Evolutionary conservation across 2,797 vertebrate genomes (phyloP).

Genomic region (Eulemur coronatus): DNA sequence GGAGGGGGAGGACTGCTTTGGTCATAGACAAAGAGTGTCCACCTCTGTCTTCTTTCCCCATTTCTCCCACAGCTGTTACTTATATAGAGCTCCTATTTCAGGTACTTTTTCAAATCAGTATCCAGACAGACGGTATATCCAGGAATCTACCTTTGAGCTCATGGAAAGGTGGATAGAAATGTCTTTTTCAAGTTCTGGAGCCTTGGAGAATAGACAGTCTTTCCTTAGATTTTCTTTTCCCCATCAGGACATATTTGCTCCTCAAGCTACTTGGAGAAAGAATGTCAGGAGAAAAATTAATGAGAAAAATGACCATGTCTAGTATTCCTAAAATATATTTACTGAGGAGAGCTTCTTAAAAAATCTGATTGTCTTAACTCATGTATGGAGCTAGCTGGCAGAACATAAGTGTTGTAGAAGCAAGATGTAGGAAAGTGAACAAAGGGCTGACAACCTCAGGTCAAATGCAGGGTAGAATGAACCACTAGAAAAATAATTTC

Average conservation of each 20-base stretch:
- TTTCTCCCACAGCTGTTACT: not conserved
- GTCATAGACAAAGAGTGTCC: not conserved
- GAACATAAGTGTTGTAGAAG: not conserved
- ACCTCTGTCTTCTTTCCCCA: not conserved
- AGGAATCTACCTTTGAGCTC: not conserved
- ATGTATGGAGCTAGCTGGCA: not conserved
- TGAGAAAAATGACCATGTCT: not conserved
- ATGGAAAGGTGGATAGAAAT: not conserved
- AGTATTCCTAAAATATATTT: not conserved
- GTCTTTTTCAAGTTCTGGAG: not conserved
- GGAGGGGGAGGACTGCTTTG: not conserved
- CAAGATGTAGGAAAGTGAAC: not conserved
- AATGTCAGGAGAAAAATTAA: conserved; percentile 39
- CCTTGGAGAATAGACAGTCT: not conserved
- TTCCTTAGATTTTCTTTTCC: not conserved
- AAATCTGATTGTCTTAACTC: not conserved
- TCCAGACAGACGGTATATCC: not conserved
- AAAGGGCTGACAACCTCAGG: not conserved
- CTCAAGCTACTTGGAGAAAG: not conserved
- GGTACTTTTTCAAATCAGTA: not conserved
- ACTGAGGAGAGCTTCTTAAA: not conserved
- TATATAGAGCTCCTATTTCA: not conserved
- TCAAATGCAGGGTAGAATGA: not conserved
- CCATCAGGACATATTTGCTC: not conserved
- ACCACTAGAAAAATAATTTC: not conserved